A percentile compares a stretch with the other conserved stretches of the same genome.
phyloP scores from a whole-genome alignment of 2,888 invertebrate species.

The Altica lythri region DNA sequence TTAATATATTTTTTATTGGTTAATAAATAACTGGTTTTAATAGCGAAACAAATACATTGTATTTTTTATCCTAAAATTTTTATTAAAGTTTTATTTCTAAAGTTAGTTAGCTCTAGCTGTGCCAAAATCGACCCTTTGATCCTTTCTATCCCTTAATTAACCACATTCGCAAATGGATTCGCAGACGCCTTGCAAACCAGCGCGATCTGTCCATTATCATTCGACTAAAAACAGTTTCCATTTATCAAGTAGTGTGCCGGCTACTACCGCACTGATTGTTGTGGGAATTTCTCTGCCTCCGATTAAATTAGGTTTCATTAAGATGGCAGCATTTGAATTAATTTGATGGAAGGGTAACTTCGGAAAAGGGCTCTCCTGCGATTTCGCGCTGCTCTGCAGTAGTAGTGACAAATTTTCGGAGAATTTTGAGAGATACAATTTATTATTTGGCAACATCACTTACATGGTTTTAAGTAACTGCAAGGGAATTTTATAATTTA shows the following conservation, averaged over 20 bases:
- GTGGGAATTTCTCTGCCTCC: slow-evolving; percentile 31
- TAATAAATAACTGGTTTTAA: no score
- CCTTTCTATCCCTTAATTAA: slow-evolving; percentile 45
- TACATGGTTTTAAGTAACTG: no score
- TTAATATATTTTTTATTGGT: no score
- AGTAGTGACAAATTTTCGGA: slow-evolving; percentile 20
- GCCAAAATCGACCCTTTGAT: slow-evolving; percentile 21
- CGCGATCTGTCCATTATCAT: slow-evolving; percentile 41
- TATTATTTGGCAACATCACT: slow-evolving; percentile 18
- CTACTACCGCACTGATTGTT: slow-evolving; percentile 30
- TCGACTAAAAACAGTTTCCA: slow-evolving; percentile 38
- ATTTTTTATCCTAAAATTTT: no score
- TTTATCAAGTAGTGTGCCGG: slow-evolving; percentile 35
- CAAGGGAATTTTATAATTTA: no score
- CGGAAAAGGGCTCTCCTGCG: slow-evolving; percentile 16
- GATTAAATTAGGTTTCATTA: slow-evolving; percentile 34
- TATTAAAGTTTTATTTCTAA: no score
- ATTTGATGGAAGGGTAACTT: slow-evolving; percentile 31
- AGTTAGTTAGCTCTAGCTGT: no score
- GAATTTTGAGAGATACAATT: slow-evolving; percentile 18
- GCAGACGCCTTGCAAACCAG: slow-evolving; percentile 34
- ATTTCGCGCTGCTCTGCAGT: slow-evolving; percentile 11
- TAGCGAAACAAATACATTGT: no score
- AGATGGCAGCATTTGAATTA: slow-evolving; percentile 33
- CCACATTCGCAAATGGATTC: slow-evolving; percentile 46